Conservation (phyloP, 2,888 invertebrate genomes). For the Phania funesta region DNA sequence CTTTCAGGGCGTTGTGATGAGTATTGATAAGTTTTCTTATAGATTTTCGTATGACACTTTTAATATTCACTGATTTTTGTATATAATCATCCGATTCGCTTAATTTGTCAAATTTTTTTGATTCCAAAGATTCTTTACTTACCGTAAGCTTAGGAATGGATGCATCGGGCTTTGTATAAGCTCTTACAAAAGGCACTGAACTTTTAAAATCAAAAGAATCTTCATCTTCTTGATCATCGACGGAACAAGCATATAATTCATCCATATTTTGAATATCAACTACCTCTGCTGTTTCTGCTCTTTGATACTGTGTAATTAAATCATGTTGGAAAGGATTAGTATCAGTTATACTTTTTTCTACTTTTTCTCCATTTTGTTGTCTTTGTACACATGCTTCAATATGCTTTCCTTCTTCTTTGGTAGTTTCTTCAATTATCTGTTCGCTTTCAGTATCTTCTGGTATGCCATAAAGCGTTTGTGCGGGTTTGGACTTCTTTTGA, state of each 20-base stretch:
- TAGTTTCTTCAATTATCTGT: conserved; percentile 35
- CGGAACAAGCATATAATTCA: conserved; percentile 65
- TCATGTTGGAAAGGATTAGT: conserved; percentile 45
- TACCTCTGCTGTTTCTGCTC: conserved; percentile 23
- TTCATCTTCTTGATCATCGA: conserved; percentile 67
- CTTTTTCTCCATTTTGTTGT: background rate
- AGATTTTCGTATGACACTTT: conserved; percentile 77
- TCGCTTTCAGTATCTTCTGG: conserved; percentile 69
- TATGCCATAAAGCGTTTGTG: conserved; percentile 71
- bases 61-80: conserved; percentile 70
- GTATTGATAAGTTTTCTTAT: conserved; percentile 77
- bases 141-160: conserved; percentile 31
- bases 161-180: conserved; percentile 74
- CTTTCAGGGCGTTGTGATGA: conserved; percentile 49
- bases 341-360: background rate
- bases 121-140: conserved; percentile 73
- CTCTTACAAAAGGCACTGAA: conserved; percentile 78
- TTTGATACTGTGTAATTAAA: conserved; percentile 7
- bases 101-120: conserved; percentile 69
- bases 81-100: conserved; percentile 59
- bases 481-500: conserved; percentile 69
- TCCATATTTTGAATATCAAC: conserved; percentile 34
- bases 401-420: background rate
- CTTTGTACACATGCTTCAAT: background rate
- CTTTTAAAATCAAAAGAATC: conserved; percentile 74